Evolutionary conservation across 2,113 vertebrate genomes (phyloP), one percentile per base, ranked within the genome.

Genomic region (Epinephelus lanceolatus): DNA sequence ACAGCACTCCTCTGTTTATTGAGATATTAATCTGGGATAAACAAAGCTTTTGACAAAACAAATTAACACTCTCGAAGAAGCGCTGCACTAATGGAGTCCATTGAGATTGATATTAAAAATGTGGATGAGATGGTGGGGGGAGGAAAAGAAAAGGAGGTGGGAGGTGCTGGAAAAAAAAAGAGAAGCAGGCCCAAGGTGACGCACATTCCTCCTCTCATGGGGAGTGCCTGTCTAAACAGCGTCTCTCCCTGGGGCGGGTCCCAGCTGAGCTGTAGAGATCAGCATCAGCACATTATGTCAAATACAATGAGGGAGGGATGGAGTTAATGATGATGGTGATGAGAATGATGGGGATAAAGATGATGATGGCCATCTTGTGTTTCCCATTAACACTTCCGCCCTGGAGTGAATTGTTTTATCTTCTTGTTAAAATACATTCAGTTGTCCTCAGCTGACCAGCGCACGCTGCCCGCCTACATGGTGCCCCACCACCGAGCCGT

Each of bases 21-120:
- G 92, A 92, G 92, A 94, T 94, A 94, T 95, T 94, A 94, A 94
- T 94, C 89, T 88, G 86, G 86, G 91, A 93, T 93, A 96, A 95
- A 95, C 95, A 95, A 94, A 94, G 92, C 92, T 94, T 95, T 92
- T 91, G 91, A 95, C 94, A 94, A 95, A 95, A 93, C 91, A 94
- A 95, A 95, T 93, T 92, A 92, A 90, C 91, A 88, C 90, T 83
- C 86, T 86, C 78, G 88, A 91, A 93, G 88, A 92, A 89, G 89
- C 63, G 86, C 84, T 79, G 72, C 70, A 61, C 93, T 93, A 93
- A 94, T 91, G 90, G 91, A 92, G 92, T 90, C 91, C 84, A 85
- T 82, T 70, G 91, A 94, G 94, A 94, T 86, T 92, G 93, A 92
- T 94, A 94, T 94, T 94, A 94, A 88, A 45, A 93, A 91, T 88